These are phyloP conservation scores for Chaetorhynchus papuensis DNA, from an alignment of 2,113 vertebrate species.

Conservation along the genomic window DNA sequence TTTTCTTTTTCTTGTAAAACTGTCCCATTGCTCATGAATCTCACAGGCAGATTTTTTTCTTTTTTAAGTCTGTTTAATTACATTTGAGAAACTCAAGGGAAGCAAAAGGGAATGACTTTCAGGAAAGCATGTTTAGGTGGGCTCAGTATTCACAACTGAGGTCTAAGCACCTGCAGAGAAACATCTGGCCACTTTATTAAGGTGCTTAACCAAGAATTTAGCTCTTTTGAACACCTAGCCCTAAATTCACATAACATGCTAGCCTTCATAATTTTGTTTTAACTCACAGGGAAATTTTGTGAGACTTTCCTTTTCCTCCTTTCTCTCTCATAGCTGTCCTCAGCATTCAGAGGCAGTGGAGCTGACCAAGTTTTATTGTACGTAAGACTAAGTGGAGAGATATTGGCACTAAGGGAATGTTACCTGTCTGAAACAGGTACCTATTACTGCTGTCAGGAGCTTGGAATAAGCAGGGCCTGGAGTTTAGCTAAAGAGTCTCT, in stretches of 20 bases:
- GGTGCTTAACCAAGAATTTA: not conserved
- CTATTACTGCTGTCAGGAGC: not conserved
- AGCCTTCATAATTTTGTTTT: not conserved
- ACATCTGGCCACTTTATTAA: not conserved
- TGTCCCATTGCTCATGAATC: not conserved
- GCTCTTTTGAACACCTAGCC: not conserved
- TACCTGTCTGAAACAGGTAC: not conserved
- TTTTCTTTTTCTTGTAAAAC: not conserved
- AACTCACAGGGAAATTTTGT: not conserved
- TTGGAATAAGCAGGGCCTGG: not conserved
- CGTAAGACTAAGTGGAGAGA: accelerated
- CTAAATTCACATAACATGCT: not conserved
- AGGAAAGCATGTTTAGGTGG: not conserved
- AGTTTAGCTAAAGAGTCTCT: not conserved
- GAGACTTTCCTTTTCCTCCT: not conserved
- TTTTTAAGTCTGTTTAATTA: not conserved
- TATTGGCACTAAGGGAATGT: not conserved
- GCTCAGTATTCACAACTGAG: not conserved
- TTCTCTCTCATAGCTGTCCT: not conserved
- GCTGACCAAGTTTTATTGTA: not conserved
- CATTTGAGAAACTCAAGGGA: not conserved
- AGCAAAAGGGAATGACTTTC: not conserved
- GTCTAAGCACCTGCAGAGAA: not conserved
- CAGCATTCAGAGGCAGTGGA: not conserved
- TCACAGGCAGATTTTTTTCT: not conserved